Evolutionary conservation across 2,888 invertebrate species (phyloP), one percentile per base, ranked within the genome.

Genomic region (Malthinus seriepunctatus): DNA sequence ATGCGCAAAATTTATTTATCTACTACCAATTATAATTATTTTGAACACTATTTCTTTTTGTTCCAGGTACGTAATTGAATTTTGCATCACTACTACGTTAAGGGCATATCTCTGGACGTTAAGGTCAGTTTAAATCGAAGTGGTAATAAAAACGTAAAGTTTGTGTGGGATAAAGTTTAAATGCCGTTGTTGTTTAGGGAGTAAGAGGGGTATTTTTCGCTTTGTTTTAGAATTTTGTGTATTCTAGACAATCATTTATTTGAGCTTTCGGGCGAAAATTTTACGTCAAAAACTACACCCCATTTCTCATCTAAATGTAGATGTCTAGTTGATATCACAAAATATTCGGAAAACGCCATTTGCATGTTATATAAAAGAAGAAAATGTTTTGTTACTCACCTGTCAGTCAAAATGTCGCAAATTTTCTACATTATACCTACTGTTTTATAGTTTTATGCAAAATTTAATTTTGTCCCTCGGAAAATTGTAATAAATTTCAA

Each of bases 261-360:
- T 54, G 34, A 38, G 52, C 44, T 54, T 48, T 44, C 38, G 42
- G 50, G 58, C 58, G 35, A 49, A 57, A 58, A 49, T 58, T 47
- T 39, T 23, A 14, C 47, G 48, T 54, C 54, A 46, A 46, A 46
- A 42, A 14, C 39, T 42, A 42, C 39, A 23, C 39, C 23, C 39
- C 39, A 50, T 49, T 51, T 51, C 42, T 50, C 58, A 58, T 58
- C 46, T 58, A 58, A 58, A 58, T 58, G 58, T 53, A 54, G 49
- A 58, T 54, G 49, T 54, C 39, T 51, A 11, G 23, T 39, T 52
- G 50, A 56, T 56, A 56, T 56, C 49, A 39, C 47, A 37, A 37
- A 56, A 56, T 55, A 56, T 56, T 42, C 44, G 44, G 56, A 45
- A 44, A 37, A 32, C 37, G 37, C 48, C 45, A 50, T 56, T 56